These are phyloP conservation scores for Rhynchonycteris naso DNA, from an alignment of 2,797 vertebrate species.

Conservation along the genomic window DNA sequence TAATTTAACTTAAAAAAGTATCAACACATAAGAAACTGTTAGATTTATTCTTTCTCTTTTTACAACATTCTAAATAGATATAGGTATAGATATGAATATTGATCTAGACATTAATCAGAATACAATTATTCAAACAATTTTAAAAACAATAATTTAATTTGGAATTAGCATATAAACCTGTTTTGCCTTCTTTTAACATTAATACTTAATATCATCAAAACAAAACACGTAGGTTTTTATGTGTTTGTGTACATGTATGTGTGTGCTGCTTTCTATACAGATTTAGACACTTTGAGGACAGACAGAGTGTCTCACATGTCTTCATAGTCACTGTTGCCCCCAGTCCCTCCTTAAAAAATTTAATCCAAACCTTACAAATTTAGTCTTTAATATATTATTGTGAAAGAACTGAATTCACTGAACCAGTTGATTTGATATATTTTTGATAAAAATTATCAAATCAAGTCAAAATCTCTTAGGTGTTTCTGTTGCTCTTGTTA, in stretches of 20 bases:
- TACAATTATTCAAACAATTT: background rate
- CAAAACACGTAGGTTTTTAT: background rate
- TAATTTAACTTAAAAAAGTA: slow-evolving; percentile 48
- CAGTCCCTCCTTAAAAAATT: background rate
- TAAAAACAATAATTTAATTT: background rate
- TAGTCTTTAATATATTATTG: background rate
- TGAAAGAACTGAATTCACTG: background rate
- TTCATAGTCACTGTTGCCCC: background rate
- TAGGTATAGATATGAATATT: background rate
- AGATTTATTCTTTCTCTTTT: slow-evolving; percentile 32
- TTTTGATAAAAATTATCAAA: slow-evolving; percentile 20
- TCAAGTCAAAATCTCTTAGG: background rate
- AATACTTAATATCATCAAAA: background rate
- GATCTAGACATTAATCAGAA: background rate
- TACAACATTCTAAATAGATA: background rate
- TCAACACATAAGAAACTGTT: slow-evolving; percentile 25
- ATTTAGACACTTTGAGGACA: background rate
- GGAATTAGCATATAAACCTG: background rate
- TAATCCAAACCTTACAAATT: background rate
- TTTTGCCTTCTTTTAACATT: background rate
- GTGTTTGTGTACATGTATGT: background rate
- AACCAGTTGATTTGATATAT: background rate
- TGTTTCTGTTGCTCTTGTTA: background rate
- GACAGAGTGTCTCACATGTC: background rate
- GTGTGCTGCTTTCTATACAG: background rate